Evolutionary conservation across 2,797 vertebrate genomes (phyloP).

Genomic region (Coregonus ussuriensis): DNA sequence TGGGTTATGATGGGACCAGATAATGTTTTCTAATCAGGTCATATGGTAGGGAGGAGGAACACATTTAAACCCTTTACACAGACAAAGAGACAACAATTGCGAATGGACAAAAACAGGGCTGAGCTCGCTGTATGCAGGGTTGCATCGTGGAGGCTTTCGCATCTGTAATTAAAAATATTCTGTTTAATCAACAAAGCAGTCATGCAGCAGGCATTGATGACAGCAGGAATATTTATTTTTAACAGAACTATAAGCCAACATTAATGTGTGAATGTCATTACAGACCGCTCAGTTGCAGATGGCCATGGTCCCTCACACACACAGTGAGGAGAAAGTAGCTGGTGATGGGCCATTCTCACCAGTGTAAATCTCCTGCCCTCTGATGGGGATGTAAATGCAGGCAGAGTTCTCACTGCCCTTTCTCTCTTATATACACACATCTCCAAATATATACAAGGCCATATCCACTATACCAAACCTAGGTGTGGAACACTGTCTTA

Average conservation of each 20-base stretch:
- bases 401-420: constrained; percentile 28
- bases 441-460: constrained; percentile 12
- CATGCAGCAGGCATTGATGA: background rate
- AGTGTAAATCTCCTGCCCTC: constrained; percentile 30
- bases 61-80: too few species aligned
- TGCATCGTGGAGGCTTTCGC: too few species aligned
- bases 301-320: background rate
- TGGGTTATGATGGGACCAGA: too few species aligned
- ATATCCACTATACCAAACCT: background rate
- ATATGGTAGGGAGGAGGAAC: too few species aligned
- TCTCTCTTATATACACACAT: constrained; percentile 7
- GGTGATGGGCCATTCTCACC: background rate
- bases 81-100: too few species aligned
- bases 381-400: constrained; percentile 40
- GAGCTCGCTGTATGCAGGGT: too few species aligned
- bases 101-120: too few species aligned
- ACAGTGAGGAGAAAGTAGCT: too few species aligned
- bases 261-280: background rate
- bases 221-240: background rate
- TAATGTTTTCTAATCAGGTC: too few species aligned
- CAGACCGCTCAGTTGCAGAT: background rate
- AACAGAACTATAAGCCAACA: background rate
- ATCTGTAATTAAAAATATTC: background rate
- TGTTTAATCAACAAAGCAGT: constrained; percentile 1
- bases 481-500: background rate